Base-by-base conservation (phyloP, 1,140 invertebrate species). In the Halesus radiatus region DNA sequence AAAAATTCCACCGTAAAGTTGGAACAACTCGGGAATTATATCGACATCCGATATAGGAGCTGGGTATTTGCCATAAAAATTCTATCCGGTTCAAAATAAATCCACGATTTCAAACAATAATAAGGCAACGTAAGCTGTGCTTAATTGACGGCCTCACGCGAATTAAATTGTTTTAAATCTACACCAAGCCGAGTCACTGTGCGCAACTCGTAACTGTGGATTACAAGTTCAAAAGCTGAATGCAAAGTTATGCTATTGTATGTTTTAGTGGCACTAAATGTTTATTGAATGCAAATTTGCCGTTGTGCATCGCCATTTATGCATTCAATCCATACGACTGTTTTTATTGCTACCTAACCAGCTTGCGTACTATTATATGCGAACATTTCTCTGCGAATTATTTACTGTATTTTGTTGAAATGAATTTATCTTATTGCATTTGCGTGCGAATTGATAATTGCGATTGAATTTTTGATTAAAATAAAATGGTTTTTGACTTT, bases 11-110 rank as follows among this genome's bases (percentile, higher is more conserved):
- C 66, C 66, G 66, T 70, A 70, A 70, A 70, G 66, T 70, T 45
- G 66, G 66, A 70, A 70, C 66, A 70, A 70, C 66, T 70, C 37
- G 66, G 50, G 66, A 70, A 70, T 45, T 70, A 70, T 52, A 70
- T 70, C 66, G 66, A 37, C 66, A 50, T 70, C 15, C 66, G 66
- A 70, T 70, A 70, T 70, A 70, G 52, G 66, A 32, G 37, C 45
- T 52, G 66, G 66, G 66, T 70, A 50, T 70, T 50, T 23, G 66
- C 66, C 66, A 70, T 70, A 70, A 70, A 70, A 70, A 50, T 70
- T 52, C 45, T 68, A 6, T 18, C 66, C n/a, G 37, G 20, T 50
- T 50, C 66, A 70, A 70, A 70, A 70, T 70, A 70, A 50, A 70
- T 70, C 66, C 66, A 13, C 66, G 37, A n/a, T 37, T 70, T 70